Base-by-base conservation (phyloP, 2,113 vertebrate species). In the Progne subis region DNA sequence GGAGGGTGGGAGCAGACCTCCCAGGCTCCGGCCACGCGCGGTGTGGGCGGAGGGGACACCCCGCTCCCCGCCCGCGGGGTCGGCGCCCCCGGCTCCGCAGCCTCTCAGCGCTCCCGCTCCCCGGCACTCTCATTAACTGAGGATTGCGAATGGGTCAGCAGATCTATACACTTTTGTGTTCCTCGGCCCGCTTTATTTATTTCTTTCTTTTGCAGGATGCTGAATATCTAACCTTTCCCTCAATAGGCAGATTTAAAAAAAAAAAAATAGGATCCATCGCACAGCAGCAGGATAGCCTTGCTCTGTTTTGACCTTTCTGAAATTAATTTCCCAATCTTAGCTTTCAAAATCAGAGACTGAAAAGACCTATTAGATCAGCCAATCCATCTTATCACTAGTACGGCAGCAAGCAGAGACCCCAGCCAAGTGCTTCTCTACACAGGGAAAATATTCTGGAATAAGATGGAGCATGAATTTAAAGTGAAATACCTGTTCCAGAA, bases 341-440 rank as follows among this genome's bases (percentile, higher is more conserved):
- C 96, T 94, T 94, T 96, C 91, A 90, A 92, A 95, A 95, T 93
- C 93, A 92, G 94, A 85, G 91, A 90, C 56, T 94, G 96, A 95
- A 96, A 96, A 96, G 95, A 75, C 91, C 92, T 88, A 83, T 92
- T 94, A 94, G 95, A 95, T 96, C 90, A 95, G 92, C 85, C 94
- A 90, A 85, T 95, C 91, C 96, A 94, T 92, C 85, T 91, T 88
- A 95, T 93, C 90, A 20, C 71, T 12, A 13, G 91, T 4, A 74
- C 24, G 47, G 94, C 88, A 77, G 92, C 90, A 74, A 93, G 92
- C 82, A 20, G 68, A 82, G 94, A 90, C 95, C 88, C 90, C 92
- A 86, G 92, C 95, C 91, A 93, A 95, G 95, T 86, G 85, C 93
- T 95, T 75, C 93, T 90, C 86, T 49, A 93, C 70, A 12, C 15